A percentile compares a stretch with the other conserved stretches of the same genome.
Evolutionary conservation across 53 echinoderm and acorn worm species (phyloP).

Genomic region (Zoroaster sp.): DNA sequence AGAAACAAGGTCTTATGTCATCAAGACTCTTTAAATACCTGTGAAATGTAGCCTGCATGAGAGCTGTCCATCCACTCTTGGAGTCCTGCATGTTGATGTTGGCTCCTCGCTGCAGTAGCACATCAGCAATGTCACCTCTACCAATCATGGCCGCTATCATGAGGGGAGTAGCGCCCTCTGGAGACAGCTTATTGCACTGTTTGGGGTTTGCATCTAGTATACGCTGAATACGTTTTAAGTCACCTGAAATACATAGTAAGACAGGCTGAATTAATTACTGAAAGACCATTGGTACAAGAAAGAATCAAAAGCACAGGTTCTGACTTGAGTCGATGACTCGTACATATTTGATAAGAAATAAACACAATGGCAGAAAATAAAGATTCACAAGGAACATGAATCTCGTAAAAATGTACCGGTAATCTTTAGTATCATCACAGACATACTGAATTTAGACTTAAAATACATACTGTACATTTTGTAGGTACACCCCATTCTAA

Average conservation of each 20-base stretch:
- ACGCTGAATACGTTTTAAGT: constrained; percentile 61
- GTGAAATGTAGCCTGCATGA: constrained; percentile 96
- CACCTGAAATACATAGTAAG: constrained; percentile 64
- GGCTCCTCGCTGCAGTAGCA: constrained; percentile 76
- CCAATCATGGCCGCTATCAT: constrained; percentile 96
- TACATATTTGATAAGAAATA: too few relatives aligned
- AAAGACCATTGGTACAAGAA: neutral
- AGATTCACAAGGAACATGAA: too few relatives aligned
- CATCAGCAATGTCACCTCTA: constrained; percentile 71
- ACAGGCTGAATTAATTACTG: too few relatives aligned
- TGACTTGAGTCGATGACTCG: too few relatives aligned
- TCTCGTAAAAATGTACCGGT: too few relatives aligned
- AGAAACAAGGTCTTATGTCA: too few relatives aligned
- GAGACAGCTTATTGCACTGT: constrained; percentile 78
- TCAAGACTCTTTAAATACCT: constrained; percentile 59
- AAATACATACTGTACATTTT: too few relatives aligned
- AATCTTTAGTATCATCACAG: too few relatives aligned
- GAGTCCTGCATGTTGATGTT: constrained; percentile 82
- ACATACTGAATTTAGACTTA: too few relatives aligned
- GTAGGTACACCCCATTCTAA: too few relatives aligned
- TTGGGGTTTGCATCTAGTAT: constrained; percentile 80
- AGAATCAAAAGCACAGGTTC: neutral
- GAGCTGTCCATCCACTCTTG: constrained; percentile 94
- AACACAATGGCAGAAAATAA: too few relatives aligned
- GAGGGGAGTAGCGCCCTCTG: constrained; percentile 93